Evolutionary conservation across 23 tunicate genomes (phyloP).

Genomic region (Halocynthia aurantium): DNA sequence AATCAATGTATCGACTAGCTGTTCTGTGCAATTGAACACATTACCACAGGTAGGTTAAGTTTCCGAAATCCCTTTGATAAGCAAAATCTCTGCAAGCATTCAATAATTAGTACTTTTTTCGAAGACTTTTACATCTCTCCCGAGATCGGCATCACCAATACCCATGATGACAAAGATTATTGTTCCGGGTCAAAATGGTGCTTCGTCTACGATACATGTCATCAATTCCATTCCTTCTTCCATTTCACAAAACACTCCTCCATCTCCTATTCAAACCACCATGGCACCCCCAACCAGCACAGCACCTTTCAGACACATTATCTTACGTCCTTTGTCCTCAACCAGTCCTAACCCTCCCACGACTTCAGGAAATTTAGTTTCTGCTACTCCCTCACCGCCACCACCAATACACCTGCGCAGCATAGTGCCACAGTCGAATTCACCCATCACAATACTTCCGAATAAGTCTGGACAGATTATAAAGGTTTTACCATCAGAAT

Average conservation of each 20-base stretch:
- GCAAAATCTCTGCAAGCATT: too few relatives aligned
- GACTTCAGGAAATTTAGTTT: background rate
- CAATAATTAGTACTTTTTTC: too few relatives aligned
- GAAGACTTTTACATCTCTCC: background rate
- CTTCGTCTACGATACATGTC: constrained; percentile 10
- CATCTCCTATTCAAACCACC: background rate
- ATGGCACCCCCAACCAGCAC: constrained; percentile 4
- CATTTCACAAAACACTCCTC: background rate
- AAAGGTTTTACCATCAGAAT: constrained; percentile 59
- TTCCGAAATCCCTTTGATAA: too few relatives aligned
- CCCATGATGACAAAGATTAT: constrained; percentile 11
- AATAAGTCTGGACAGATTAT: constrained; percentile 82
- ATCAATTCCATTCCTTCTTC: background rate
- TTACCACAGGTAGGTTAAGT: too few relatives aligned
- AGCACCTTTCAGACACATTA: background rate
- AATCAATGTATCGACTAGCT: too few relatives aligned
- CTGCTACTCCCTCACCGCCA: constrained; percentile 25
- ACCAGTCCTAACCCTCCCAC: background rate
- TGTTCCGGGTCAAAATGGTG: constrained; percentile 29
- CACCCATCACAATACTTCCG: constrained; percentile 54
- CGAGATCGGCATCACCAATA: background rate
- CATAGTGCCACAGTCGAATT: constrained; percentile 58
- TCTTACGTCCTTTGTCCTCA: background rate
- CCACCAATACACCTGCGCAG: constrained; percentile 77
- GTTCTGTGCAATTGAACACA: too few relatives aligned